Percentiles rank a stretch among this genome's conserved stretches.
These are phyloP conservation scores for Trachelus iudaicus DNA, from an alignment of 2,888 invertebrate species.

Conservation along the genomic window DNA sequence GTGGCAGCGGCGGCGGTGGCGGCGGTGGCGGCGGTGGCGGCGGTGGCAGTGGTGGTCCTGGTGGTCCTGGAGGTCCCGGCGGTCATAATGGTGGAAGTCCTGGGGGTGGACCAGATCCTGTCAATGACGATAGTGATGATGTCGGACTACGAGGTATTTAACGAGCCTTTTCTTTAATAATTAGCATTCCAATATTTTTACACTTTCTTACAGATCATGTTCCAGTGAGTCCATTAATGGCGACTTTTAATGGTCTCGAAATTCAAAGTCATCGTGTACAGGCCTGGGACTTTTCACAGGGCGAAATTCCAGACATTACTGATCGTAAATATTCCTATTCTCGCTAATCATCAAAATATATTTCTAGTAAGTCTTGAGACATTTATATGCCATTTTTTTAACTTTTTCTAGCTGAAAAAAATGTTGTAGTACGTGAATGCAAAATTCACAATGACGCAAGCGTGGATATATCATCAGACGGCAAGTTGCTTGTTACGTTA, in stretches of 20 bases:
- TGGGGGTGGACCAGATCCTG: constrained; percentile 40
- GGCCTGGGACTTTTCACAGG: constrained; percentile 83
- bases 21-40: background rate
- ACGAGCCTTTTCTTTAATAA: constrained; percentile 52
- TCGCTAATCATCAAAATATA: background rate
- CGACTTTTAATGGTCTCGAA: constrained; percentile 47
- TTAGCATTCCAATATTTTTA: constrained; percentile 56
- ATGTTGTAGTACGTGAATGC: constrained; percentile 83
- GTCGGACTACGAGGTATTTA: constrained; percentile 46
- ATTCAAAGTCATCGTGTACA: constrained; percentile 79
- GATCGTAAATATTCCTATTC: constrained; percentile 70
- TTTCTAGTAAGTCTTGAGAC: background rate
- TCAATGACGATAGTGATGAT: constrained; percentile 57
- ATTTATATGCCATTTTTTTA: background rate
- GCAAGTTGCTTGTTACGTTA: constrained; percentile 80
- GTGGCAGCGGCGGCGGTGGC: background rate
- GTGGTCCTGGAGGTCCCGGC: background rate
- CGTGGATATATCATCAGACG: constrained; percentile 85
- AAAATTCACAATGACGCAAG: constrained; percentile 90
- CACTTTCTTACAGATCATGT: constrained; percentile 67
- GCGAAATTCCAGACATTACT: constrained; percentile 78
- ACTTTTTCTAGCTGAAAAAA: constrained; percentile 71
- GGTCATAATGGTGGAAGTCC: background rate
- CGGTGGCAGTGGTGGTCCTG: background rate
- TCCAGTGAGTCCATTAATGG: constrained; percentile 34